phyloP scores from a whole-genome alignment of 2,888 invertebrate species.

The Watsonalla binaria region DNA sequence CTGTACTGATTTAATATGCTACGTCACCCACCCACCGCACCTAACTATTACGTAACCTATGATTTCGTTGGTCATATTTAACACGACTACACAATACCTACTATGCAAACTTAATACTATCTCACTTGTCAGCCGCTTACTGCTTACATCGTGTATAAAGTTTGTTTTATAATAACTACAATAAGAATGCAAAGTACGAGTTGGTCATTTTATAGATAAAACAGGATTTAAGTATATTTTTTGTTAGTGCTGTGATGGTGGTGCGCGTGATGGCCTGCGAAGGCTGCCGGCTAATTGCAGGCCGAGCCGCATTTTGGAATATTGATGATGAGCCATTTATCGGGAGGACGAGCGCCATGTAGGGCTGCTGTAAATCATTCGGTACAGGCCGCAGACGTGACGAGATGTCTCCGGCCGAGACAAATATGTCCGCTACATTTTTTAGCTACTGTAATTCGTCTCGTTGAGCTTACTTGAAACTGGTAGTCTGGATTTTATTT shows the following conservation, averaged over 20 bases:
- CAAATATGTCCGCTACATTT: constrained; percentile 68
- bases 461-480: constrained; percentile 51
- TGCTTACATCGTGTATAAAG: background rate
- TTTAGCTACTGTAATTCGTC: constrained; percentile 63
- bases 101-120: constrained; percentile 26
- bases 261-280: constrained; percentile 68
- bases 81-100: constrained; percentile 3
- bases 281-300: constrained; percentile 75
- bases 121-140: no score
- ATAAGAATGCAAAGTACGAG: constrained; percentile 41
- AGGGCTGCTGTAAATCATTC: constrained; percentile 75
- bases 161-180: constrained; percentile 19
- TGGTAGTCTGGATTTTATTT: constrained; percentile 42
- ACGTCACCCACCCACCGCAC: constrained; percentile 38
- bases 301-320: constrained; percentile 75
- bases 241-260: constrained; percentile 55
- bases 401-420: constrained; percentile 70
- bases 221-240: constrained; percentile 68
- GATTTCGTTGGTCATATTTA: background rate
- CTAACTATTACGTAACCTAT: constrained; percentile 46
- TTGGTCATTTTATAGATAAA: constrained; percentile 61
- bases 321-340: constrained; percentile 78
- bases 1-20: constrained; percentile 65
- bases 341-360: constrained; percentile 73
- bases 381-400: constrained; percentile 68